Evolutionary conservation across 2,797 vertebrate genomes (phyloP).

Genomic region (Anolis apletophallus): DNA sequence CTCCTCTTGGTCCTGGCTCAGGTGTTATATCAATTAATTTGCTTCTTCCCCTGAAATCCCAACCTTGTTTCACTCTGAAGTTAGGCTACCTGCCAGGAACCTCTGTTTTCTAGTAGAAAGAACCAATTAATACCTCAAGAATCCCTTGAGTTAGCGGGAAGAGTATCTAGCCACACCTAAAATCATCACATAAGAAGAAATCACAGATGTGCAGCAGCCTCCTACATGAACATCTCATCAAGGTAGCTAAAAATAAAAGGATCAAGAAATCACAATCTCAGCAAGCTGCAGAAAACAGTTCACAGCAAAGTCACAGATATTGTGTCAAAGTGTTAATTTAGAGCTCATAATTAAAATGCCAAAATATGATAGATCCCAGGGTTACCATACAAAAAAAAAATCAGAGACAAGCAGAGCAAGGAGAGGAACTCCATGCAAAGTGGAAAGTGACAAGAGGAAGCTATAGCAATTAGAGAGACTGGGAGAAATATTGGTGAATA

Average conservation of each 20-base stretch:
- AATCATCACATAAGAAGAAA: conserved; percentile 8
- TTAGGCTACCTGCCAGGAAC: background rate
- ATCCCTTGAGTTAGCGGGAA: conserved; percentile 15
- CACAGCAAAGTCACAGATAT: conserved; percentile 32
- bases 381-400: conserved; percentile 37
- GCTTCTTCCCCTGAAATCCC: background rate
- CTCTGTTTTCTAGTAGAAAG: conserved; percentile 2
- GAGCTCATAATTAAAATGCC: conserved; percentile 37
- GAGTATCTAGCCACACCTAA: conserved; percentile 23
- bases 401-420: conserved; percentile 42
- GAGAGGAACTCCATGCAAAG: conserved; percentile 45
- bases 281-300: conserved; percentile 44
- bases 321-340: conserved; percentile 31
- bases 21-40: background rate
- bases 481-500: background rate
- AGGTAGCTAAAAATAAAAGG: conserved; percentile 50
- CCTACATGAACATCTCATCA: conserved; percentile 2
- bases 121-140: conserved; percentile 6
- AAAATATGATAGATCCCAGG: conserved; percentile 48
- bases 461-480: conserved; percentile 11
- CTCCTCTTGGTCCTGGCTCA: background rate
- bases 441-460: conserved; percentile 22
- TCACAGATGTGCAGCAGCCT: background rate
- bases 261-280: conserved; percentile 26
- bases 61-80: conserved; percentile 10